These are phyloP conservation scores for Lordiphosa andalusiaca DNA, from an alignment of 2,888 invertebrate genomes.

Conservation along the genomic window DNA sequence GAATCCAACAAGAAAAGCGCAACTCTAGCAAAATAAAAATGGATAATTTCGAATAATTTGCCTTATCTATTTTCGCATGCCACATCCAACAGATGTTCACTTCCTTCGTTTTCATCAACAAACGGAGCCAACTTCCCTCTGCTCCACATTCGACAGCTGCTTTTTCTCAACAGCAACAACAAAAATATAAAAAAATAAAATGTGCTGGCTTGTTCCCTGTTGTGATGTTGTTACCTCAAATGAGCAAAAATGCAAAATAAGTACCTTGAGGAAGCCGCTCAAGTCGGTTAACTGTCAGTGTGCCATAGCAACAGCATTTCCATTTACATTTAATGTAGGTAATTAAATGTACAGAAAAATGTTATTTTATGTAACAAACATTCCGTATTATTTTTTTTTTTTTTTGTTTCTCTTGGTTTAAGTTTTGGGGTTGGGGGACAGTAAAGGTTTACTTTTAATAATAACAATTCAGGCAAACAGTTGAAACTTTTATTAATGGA, in stretches of 20 bases:
- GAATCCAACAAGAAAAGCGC: no score
- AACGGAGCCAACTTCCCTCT: not conserved
- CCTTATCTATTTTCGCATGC: slow-evolving; percentile 1
- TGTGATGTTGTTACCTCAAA: no score
- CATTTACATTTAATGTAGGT: slow-evolving; percentile 67
- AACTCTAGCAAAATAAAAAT: no score
- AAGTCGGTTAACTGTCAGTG: slow-evolving; percentile 34
- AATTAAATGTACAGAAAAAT: slow-evolving; percentile 66
- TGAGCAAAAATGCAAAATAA: slow-evolving; percentile 11
- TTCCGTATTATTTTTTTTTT: not conserved
- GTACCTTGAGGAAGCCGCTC: slow-evolving; percentile 16
- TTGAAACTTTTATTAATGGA: slow-evolving; percentile 43
- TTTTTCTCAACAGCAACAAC: no score
- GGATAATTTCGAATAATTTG: slow-evolving; percentile 4
- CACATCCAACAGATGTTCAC: not conserved
- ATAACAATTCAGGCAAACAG: not conserved
- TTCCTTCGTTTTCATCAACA: not conserved
- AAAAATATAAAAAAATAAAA: no score
- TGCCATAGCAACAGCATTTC: slow-evolving; percentile 47
- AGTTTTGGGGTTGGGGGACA: no score
- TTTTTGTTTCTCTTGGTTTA: not conserved
- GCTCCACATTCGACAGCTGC: no score
- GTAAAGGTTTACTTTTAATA: not conserved
- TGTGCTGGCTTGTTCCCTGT: no score
- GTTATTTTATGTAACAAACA: slow-evolving; percentile 19